These are phyloP conservation scores for Hemitrygon akajei DNA, from an alignment of 2,797 vertebrate genomes.

Conservation along the genomic window DNA sequence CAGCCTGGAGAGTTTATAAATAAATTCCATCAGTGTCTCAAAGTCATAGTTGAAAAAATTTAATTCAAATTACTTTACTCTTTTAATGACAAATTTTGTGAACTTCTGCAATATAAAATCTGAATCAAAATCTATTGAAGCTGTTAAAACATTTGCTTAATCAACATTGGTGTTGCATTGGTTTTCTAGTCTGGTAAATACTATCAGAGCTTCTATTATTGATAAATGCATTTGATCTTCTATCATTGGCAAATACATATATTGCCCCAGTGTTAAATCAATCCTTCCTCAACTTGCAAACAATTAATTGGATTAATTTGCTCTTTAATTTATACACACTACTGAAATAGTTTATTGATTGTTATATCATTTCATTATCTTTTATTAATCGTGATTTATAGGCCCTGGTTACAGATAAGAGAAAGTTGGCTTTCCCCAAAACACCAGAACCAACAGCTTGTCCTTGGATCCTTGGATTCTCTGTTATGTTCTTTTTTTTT, in stretches of 20 bases:
- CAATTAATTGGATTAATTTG: constrained; percentile 36
- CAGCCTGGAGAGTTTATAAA: not conserved
- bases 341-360: constrained; percentile 26
- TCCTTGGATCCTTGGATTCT: not conserved
- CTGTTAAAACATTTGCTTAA: not conserved
- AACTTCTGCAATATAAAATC: not conserved
- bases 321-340: not conserved
- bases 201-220: constrained; percentile 17
- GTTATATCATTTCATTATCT: constrained; percentile 26
- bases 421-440: no score
- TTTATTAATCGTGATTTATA: not conserved
- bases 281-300: constrained; percentile 28
- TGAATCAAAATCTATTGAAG: not conserved
- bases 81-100: not conserved
- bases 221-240: constrained; percentile 37
- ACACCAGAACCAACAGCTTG: not conserved
- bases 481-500: not conserved
- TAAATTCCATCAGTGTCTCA: not conserved
- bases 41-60: not conserved
- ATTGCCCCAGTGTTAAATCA: constrained; percentile 39
- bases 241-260: constrained; percentile 39
- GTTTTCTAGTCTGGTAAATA: not conserved
- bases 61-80: not conserved
- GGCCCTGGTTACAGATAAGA: not conserved
- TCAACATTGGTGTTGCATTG: not conserved